Base-by-base conservation (phyloP, 1,140 invertebrate genomes). In the Drosophila lacertosa region DNA sequence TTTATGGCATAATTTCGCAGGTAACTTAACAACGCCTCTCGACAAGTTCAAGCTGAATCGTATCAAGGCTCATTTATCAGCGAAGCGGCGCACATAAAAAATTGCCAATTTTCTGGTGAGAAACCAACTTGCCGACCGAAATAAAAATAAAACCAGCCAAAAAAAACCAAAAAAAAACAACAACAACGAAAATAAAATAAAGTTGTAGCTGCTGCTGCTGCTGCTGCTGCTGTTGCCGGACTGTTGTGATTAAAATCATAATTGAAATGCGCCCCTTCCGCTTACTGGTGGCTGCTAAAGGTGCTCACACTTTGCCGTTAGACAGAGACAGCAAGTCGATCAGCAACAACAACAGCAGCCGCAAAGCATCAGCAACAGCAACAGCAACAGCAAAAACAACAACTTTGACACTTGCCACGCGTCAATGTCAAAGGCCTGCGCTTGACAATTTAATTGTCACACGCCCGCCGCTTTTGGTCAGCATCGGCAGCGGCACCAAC, bases 371-470 rank as follows among this genome's bases (percentile, higher is more conserved):
- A 26, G 4, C 54, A 47, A 18, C 40, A 29, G 9, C 62, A 45
- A 3, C 60, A 50, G 10, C 42, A 47, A 5, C 63, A 66, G 15
- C 63, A 59, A 32, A 33, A 42, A 37, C 48, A 54, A 47, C 32
- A 62, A 16, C 59, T 39, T 51, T 58, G 69, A 86, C 80, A 88
- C 82, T 82, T 82, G 82, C 82, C 82, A 82, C 82, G 86, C 82
- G 82, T 88, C 82, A 66, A 59, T 70, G 66, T 62, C 71, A 62
- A 77, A 77, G 78, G 80, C 76, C 77, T 64, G 74, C 74, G 45
- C 58, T 72, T 88, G 82, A 88, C 82, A 88, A 88, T 88, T 88
- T 88, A 88, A 88, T 88, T 88, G 82, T 88, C 82, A 88, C 82
- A 88, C 82, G 78, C 82, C 82, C 82, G 82, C 82, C 81, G 79